These are phyloP conservation scores for Syngnathus floridae DNA, from an alignment of 2,113 vertebrate species.

Conservation along the genomic window DNA sequence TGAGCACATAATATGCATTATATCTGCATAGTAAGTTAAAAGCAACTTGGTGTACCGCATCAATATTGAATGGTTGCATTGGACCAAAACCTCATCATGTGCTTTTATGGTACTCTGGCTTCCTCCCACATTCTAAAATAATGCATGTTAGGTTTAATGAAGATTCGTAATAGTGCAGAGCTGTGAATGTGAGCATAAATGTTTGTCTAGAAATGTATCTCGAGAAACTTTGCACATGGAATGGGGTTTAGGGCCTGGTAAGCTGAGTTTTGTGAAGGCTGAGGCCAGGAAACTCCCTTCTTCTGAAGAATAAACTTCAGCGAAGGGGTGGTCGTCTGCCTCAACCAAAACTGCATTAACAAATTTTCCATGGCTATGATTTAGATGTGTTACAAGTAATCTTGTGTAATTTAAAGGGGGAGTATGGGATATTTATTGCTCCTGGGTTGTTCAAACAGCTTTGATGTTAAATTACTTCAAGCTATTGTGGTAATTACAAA, in stretches of 20 bases:
- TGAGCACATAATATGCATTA: constrained; percentile 8
- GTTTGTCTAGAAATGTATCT: no score
- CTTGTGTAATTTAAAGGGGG: background rate
- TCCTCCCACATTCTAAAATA: background rate
- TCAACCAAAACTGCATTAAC: background rate
- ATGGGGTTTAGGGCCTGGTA: background rate
- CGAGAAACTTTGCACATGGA: background rate
- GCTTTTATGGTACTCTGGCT: background rate
- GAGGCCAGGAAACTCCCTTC: background rate
- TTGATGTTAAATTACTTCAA: background rate
- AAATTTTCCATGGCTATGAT: background rate
- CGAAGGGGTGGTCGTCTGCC: background rate
- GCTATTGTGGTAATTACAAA: background rate
- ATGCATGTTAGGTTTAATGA: background rate
- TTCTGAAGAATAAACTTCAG: background rate
- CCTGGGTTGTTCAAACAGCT: background rate
- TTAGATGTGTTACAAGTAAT: background rate
- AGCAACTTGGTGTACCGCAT: background rate
- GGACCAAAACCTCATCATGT: background rate
- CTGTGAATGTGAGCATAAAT: no score
- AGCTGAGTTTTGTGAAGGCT: background rate
- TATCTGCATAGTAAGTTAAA: constrained; percentile 18
- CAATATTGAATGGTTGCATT: background rate
- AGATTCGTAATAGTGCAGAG: no score
- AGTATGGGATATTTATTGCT: background rate